phyloP scores from a whole-genome alignment of 2,113 vertebrate genomes.

The Embiotoca jacksoni region DNA sequence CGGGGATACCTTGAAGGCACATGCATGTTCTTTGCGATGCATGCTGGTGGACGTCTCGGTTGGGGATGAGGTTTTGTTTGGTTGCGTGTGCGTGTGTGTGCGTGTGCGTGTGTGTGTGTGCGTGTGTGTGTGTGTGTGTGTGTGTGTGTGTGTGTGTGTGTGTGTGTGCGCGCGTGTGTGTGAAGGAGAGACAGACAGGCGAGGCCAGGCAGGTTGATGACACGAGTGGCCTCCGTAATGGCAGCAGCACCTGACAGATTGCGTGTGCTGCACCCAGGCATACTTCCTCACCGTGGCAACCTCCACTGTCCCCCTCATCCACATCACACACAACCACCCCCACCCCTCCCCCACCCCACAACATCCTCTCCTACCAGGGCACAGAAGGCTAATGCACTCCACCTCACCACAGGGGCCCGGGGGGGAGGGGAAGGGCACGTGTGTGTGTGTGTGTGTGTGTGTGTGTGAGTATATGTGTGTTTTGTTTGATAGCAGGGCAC shows the following conservation, averaged over 20 bases:
- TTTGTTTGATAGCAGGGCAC: conserved; percentile 49
- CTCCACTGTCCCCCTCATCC: conserved; percentile 11
- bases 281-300: conserved; percentile 57
- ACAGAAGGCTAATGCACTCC: conserved; percentile 76
- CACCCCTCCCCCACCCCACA: conserved; percentile 7
- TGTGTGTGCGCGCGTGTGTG: conserved; percentile 7
- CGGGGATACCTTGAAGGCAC: conserved; percentile 61
- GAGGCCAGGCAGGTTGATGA: conserved; percentile 58
- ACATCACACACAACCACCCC: conserved; percentile 9
- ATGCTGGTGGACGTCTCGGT: conserved; percentile 47
- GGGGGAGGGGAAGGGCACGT: conserved; percentile 38
- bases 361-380: conserved; percentile 70
- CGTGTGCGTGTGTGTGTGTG: conserved; percentile 3
- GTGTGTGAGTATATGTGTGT: conserved; percentile 47
- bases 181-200: not conserved
- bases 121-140: conserved; percentile 12
- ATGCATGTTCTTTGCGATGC: conserved; percentile 49
- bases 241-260: conserved; percentile 79
- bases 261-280: conserved; percentile 73
- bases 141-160: conserved; percentile 13
- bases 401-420: conserved; percentile 58
- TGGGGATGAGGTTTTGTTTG: conserved; percentile 13
- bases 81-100: conserved; percentile 8
- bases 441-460: conserved; percentile 42
- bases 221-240: conserved; percentile 57